phyloP scores from a whole-genome alignment of 2,113 vertebrate genomes.

The Ptilorrhoa leucosticta region DNA sequence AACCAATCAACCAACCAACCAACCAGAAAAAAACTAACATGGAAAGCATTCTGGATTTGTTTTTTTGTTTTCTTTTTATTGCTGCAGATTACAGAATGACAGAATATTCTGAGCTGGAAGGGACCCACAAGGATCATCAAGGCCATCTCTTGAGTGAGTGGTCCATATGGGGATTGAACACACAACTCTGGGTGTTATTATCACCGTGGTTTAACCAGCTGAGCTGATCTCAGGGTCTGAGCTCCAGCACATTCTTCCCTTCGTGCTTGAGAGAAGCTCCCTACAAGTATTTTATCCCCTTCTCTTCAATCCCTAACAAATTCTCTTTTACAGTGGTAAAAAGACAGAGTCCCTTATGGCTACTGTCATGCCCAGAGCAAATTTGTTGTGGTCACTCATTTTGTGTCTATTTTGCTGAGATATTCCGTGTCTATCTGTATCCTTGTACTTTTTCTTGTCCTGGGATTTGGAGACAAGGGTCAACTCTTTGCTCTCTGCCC shows the following conservation, averaged over 20 bases:
- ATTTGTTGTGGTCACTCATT: neutral
- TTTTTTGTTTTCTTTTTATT: neutral
- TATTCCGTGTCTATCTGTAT: neutral
- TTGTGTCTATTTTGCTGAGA: neutral
- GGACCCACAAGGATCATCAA: no score
- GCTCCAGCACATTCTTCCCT: neutral
- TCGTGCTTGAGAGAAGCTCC: neutral
- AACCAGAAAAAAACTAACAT: neutral
- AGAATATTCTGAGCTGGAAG: neutral
- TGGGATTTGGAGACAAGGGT: neutral
- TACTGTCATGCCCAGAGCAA: neutral
- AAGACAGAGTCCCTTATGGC: neutral
- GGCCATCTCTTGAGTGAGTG: no score
- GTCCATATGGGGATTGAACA: neutral
- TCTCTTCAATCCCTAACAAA: neutral
- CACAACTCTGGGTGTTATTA: no score
- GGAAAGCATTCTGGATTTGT: neutral
- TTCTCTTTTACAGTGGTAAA: neutral
- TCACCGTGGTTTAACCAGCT: neutral
- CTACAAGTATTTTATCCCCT: neutral
- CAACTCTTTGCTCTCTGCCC: neutral
- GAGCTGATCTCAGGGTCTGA: neutral
- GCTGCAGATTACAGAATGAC: neutral
- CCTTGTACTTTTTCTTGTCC: neutral
- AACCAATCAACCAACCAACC: neutral